A percentile compares a stretch with the other conserved stretches of the same genome.
These are phyloP conservation scores for Mormyrops attenuatus DNA, from an alignment of 2,797 vertebrate species.

Conservation along the genomic window DNA sequence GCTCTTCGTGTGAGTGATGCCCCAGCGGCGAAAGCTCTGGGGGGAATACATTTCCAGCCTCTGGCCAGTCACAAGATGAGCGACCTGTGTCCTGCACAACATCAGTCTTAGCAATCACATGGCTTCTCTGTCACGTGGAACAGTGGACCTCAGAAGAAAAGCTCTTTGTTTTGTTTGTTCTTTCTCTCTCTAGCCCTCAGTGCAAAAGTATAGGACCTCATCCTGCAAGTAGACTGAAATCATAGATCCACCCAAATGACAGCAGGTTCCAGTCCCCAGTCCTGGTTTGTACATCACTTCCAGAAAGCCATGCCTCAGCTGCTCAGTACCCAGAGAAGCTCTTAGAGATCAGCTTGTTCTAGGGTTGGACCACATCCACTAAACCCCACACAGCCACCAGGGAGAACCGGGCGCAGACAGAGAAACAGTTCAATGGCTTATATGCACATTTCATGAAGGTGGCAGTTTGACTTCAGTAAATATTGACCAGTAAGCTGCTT, in stretches of 20 bases:
- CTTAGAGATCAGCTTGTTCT: neutral
- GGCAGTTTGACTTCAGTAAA: neutral
- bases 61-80: conserved; percentile 10
- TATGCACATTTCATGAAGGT: neutral
- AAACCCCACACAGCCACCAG: neutral
- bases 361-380: neutral
- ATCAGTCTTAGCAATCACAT: neutral
- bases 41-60: conserved; percentile 63
- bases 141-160: neutral
- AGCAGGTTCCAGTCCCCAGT: neutral
- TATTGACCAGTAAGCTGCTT: neutral
- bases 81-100: neutral
- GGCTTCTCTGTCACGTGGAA: neutral
- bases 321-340: neutral
- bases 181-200: neutral
- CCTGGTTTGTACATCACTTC: neutral
- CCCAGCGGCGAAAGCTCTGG: conserved; percentile 73
- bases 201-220: neutral
- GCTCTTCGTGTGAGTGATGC: conserved; percentile 70
- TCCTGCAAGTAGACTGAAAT: neutral
- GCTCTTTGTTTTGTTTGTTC: neutral
- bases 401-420: neutral
- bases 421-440: neutral
- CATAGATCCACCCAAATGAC: neutral
- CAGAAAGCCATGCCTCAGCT: neutral